Percentiles rank a stretch among this genome's conserved stretches.
phyloP scores from a whole-genome alignment of 2,888 invertebrate species.

The Sarcophaga carnaria region DNA sequence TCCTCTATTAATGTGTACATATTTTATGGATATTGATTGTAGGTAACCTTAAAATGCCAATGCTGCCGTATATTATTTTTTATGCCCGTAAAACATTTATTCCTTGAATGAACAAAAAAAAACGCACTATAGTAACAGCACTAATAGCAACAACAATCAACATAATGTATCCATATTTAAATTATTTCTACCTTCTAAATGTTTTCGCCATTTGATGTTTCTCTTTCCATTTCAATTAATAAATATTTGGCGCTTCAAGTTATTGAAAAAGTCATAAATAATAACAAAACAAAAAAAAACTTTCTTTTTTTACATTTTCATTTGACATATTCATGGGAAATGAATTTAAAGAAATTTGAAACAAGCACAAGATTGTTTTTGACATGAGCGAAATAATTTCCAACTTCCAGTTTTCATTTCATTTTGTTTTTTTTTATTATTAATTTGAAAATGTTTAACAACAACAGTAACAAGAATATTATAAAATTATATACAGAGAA shows the following conservation, averaged over 20 bases:
- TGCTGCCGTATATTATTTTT: background rate
- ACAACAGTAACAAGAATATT: slow-evolving; percentile 9
- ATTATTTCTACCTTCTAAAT: slow-evolving; percentile 29
- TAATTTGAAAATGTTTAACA: slow-evolving; percentile 63
- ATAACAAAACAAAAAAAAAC: slow-evolving; percentile 46
- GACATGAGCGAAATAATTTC: slow-evolving; percentile 63
- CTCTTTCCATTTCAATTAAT: slow-evolving; percentile 58
- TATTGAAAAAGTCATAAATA: slow-evolving; percentile 68
- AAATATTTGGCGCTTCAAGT: slow-evolving; percentile 56
- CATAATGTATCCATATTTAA: slow-evolving; percentile 30
- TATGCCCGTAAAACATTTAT: slow-evolving; percentile 36
- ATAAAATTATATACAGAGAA: slow-evolving; percentile 5
- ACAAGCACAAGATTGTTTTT: slow-evolving; percentile 45
- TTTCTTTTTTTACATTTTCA: background rate
- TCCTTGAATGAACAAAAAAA: background rate
- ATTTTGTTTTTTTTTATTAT: slow-evolving; percentile 26
- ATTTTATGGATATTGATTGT: too few species aligned
- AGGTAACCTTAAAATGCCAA: background rate
- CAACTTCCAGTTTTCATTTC: background rate
- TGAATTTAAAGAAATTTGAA: background rate
- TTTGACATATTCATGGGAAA: background rate
- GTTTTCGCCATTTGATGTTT: slow-evolving; percentile 24
- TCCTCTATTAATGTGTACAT: too few species aligned
- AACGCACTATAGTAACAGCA: background rate
- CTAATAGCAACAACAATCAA: slow-evolving; percentile 12